phyloP scores from a whole-genome alignment of 2,113 vertebrate species.

The Neomonachus schauinslandi region DNA sequence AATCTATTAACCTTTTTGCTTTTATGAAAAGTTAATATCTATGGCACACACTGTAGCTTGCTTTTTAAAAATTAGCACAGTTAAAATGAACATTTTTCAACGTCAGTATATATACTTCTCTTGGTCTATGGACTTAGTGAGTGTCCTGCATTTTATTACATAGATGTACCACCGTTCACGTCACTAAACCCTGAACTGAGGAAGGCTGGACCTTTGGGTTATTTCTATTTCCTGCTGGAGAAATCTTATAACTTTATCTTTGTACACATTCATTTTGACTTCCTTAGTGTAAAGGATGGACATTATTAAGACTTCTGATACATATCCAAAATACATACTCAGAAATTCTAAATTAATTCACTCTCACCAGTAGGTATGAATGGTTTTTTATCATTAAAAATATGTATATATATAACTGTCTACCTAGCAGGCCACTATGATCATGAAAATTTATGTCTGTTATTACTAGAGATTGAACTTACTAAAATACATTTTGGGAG shows the following conservation, averaged over 20 bases:
- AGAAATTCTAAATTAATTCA: not conserved
- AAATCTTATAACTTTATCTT: not conserved
- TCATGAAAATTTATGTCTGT: not conserved
- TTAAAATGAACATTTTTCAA: not conserved
- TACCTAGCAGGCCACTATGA: not conserved
- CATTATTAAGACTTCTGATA: not conserved
- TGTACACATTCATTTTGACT: not conserved
- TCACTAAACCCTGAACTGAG: not conserved
- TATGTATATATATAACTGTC: not conserved
- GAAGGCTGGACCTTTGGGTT: not conserved
- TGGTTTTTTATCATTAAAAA: not conserved
- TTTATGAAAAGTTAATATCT: not conserved
- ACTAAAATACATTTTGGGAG: not conserved
- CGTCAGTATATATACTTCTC: not conserved
- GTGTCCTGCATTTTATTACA: not conserved
- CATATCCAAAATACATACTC: not conserved
- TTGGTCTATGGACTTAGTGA: not conserved
- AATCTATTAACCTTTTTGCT: not conserved
- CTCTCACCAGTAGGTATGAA: not conserved
- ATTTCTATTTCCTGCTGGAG: not conserved
- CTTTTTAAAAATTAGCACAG: not conserved
- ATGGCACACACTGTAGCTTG: not conserved
- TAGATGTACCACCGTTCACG: not conserved
- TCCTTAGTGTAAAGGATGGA: not conserved
- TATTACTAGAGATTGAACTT: not conserved